A percentile compares a stretch with the other conserved stretches of the same genome.
Conservation (phyloP, 2,888 invertebrate species). For the Agrotis exclamationis region DNA sequence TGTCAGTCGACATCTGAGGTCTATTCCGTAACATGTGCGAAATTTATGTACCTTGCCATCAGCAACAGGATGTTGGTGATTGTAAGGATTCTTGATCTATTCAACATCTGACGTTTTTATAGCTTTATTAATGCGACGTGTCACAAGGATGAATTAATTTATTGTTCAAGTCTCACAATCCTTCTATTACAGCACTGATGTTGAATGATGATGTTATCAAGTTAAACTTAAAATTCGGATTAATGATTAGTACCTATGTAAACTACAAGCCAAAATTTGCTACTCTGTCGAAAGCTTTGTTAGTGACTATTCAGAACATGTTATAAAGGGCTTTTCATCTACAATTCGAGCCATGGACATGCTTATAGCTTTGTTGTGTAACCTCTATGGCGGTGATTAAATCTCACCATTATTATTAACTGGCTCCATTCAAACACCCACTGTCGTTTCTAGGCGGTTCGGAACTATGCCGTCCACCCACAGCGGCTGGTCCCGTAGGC, state of each 20-base stretch:
- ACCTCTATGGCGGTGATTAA: slow-evolving; percentile 90
- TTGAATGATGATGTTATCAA: slow-evolving; percentile 57
- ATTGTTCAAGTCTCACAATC: slow-evolving; percentile 14
- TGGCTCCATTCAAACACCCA: slow-evolving; percentile 91
- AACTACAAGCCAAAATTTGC: slow-evolving; percentile 79
- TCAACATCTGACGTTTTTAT: slow-evolving; percentile 47
- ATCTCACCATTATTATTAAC: slow-evolving; percentile 91
- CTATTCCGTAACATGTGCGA: slow-evolving; percentile 85
- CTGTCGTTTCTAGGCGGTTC: slow-evolving; percentile 88
- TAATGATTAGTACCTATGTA: slow-evolving; percentile 83
- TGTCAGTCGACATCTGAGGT: slow-evolving; percentile 85
- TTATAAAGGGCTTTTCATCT: slow-evolving; percentile 77
- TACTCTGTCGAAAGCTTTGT: slow-evolving; percentile 81
- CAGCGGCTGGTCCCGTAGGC: slow-evolving; percentile 89
- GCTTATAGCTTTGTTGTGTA: slow-evolving; percentile 89
- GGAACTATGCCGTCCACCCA: slow-evolving; percentile 91
- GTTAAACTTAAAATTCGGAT: slow-evolving; percentile 64
- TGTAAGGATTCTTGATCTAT: slow-evolving; percentile 75
- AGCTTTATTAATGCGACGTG: slow-evolving; percentile 46
- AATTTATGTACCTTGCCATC: slow-evolving; percentile 75
- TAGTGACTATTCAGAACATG: slow-evolving; percentile 83
- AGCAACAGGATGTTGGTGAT: slow-evolving; percentile 77
- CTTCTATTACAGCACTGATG: slow-evolving; percentile 22
- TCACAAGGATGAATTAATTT: slow-evolving; percentile 32
- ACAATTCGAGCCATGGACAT: slow-evolving; percentile 84